Percentiles rank a stretch among this genome's conserved stretches.
Evolutionary conservation across 2,113 vertebrate species (phyloP).

Genomic region (Colius striatus): DNA sequence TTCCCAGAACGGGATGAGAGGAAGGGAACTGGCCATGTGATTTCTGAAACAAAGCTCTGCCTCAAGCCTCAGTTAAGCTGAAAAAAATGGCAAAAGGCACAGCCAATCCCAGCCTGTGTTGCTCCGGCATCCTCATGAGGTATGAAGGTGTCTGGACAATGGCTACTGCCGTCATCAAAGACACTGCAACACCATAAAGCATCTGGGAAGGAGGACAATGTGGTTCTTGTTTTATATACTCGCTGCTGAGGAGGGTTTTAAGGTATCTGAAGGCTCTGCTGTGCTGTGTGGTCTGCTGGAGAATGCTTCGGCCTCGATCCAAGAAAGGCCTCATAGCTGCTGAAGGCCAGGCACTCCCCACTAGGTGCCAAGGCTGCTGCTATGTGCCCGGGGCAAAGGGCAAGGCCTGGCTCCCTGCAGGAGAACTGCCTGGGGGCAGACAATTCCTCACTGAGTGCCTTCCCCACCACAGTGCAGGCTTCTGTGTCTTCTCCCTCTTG

Average conservation of each 20-base stretch:
- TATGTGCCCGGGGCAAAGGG: background rate
- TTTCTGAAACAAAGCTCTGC: background rate
- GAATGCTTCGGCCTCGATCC: fast-evolving
- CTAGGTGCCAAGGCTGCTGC: background rate
- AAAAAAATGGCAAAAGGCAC: background rate
- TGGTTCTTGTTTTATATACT: background rate
- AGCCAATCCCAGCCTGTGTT: background rate
- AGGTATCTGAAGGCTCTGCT: background rate
- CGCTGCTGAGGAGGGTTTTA: background rate
- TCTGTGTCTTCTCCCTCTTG: background rate
- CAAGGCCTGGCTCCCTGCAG: background rate
- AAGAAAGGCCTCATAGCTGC: fast-evolving
- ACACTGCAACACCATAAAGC: background rate
- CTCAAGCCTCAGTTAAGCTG: background rate
- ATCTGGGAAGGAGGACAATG: background rate
- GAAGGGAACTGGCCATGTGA: background rate
- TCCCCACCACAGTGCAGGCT: background rate
- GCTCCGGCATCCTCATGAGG: background rate
- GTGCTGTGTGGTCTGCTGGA: background rate
- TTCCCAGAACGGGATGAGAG: background rate
- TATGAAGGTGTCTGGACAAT: background rate
- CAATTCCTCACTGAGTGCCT: fast-evolving
- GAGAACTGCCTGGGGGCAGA: background rate
- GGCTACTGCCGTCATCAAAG: background rate
- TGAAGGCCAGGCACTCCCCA: background rate